phyloP scores from a whole-genome alignment of 2,113 vertebrate species.

The Falco punctatus region DNA sequence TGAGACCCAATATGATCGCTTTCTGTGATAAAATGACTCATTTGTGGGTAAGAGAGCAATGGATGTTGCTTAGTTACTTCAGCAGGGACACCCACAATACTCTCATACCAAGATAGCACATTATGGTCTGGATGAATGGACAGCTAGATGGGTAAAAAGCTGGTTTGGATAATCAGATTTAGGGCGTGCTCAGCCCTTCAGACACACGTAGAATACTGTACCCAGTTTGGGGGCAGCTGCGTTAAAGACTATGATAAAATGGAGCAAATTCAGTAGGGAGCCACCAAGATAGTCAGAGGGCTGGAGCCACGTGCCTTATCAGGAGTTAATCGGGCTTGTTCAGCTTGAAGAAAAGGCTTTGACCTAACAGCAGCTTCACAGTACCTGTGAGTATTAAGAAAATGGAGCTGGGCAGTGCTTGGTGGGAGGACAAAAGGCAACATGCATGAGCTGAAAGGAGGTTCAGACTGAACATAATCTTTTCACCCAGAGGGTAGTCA shows the following conservation, averaged over 20 bases:
- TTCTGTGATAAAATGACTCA: background rate
- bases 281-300: background rate
- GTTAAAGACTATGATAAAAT: background rate
- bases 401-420: background rate
- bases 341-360: background rate
- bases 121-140: background rate
- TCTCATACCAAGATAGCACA: background rate
- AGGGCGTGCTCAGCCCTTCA: background rate
- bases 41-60: background rate
- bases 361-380: background rate
- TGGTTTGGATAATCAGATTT: background rate
- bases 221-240: background rate
- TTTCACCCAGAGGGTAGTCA: background rate
- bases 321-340: background rate
- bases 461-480: background rate
- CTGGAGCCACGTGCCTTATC: background rate
- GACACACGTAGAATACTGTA: background rate
- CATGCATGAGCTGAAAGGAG: background rate
- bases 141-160: background rate
- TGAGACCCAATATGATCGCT: background rate
- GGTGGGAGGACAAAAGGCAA: background rate
- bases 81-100: background rate
- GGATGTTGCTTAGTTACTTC: background rate
- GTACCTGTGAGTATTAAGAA: background rate
- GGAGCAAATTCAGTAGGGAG: background rate